Percentiles rank a stretch among this genome's conserved stretches.
These are phyloP conservation scores for Lutjanus campechanus DNA, from an alignment of 2,797 vertebrate genomes.

Conservation along the genomic window DNA sequence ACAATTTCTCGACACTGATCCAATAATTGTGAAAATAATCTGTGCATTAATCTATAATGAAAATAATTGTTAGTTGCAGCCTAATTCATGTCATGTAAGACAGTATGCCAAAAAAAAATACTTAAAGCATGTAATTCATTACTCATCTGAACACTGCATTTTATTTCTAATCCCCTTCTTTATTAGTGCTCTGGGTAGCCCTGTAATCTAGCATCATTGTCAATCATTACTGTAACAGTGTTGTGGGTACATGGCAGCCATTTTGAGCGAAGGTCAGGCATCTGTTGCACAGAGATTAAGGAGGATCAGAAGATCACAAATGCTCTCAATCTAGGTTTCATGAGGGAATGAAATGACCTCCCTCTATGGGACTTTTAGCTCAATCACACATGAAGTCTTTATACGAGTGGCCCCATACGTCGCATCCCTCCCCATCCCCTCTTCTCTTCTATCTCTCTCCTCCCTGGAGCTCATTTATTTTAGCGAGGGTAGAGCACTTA, in stretches of 20 bases:
- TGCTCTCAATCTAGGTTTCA: constrained; percentile 78
- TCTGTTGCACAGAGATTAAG: constrained; percentile 80
- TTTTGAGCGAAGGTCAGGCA: constrained; percentile 74
- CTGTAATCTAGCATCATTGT: constrained; percentile 56
- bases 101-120: background rate
- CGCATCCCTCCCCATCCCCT: constrained; percentile 2
- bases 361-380: constrained; percentile 57
- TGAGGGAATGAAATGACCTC: constrained; percentile 66
- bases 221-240: constrained; percentile 53
- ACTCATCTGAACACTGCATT: constrained; percentile 31
- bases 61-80: too few relatives aligned
- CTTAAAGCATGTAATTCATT: constrained; percentile 6
- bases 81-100: background rate
- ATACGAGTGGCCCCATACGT: constrained; percentile 20
- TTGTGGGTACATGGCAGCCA: constrained; percentile 55
- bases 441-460: constrained; percentile 10
- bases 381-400: constrained; percentile 64
- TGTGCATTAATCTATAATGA: too few relatives aligned
- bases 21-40: too few relatives aligned
- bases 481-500: constrained; percentile 37
- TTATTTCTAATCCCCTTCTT: constrained; percentile 39
- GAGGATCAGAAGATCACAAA: constrained; percentile 80
- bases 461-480: constrained; percentile 52
- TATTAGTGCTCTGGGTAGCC: constrained; percentile 35
- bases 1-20: too few relatives aligned